Conservation (phyloP, 2,113 vertebrate species). For the Pseudorasbora parva region DNA sequence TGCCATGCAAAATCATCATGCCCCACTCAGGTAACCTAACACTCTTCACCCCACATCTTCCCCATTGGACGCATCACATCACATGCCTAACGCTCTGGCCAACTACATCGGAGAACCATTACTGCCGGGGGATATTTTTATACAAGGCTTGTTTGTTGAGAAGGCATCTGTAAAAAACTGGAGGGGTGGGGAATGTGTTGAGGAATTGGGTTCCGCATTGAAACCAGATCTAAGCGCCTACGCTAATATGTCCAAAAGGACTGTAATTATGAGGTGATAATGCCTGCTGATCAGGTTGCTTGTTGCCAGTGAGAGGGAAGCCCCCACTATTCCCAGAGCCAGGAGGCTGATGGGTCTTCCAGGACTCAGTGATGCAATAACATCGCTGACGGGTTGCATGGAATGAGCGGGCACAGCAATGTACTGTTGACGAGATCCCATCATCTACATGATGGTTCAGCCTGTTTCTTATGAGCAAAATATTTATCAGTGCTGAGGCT, state of each 20-base stretch:
- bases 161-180: slow-evolving; percentile 54
- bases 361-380: slow-evolving; percentile 66
- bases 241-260: slow-evolving; percentile 77
- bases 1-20: slow-evolving; percentile 71
- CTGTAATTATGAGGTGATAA: slow-evolving; percentile 78
- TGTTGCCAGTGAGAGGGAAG: slow-evolving; percentile 61
- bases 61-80: slow-evolving; percentile 67
- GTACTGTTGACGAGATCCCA: not conserved
- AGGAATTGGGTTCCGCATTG: slow-evolving; percentile 56
- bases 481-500: slow-evolving; percentile 11
- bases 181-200: slow-evolving; percentile 44
- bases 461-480: slow-evolving; percentile 7
- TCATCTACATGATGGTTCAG: slow-evolving; percentile 38
- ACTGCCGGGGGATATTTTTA: slow-evolving; percentile 55
- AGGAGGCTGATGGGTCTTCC: slow-evolving; percentile 58
- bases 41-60: slow-evolving; percentile 51
- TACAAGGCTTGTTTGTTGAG: slow-evolving; percentile 60
- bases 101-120: slow-evolving; percentile 55
- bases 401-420: slow-evolving; percentile 18
- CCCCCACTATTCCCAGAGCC: slow-evolving; percentile 49
- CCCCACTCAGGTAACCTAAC: slow-evolving; percentile 71
- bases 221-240: slow-evolving; percentile 61
- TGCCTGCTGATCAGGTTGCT: slow-evolving; percentile 70
- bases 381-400: slow-evolving; percentile 46
- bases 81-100: slow-evolving; percentile 57